These are phyloP conservation scores for Piprites chloris DNA, from an alignment of 2,113 vertebrate genomes.

Conservation along the genomic window DNA sequence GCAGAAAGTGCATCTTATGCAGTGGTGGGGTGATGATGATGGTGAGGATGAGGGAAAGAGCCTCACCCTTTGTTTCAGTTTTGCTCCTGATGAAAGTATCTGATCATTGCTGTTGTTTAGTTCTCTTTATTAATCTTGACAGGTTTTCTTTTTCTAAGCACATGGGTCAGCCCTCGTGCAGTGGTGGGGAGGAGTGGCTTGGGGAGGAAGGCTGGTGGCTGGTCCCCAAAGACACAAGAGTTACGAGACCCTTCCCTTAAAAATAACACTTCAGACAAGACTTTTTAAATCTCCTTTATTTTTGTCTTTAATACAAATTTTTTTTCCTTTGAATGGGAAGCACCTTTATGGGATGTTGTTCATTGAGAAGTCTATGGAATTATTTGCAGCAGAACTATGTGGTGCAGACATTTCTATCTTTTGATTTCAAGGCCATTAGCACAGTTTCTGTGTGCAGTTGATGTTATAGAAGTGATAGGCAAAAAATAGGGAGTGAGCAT, in stretches of 20 bases:
- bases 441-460: neutral
- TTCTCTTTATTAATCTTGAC: neutral
- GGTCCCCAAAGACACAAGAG: neutral
- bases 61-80: neutral
- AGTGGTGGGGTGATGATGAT: neutral
- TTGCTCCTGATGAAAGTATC: neutral
- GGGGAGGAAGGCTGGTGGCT: neutral
- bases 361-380: neutral
- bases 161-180: neutral
- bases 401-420: neutral
- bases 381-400: fast-evolving
- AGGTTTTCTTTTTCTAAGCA: neutral
- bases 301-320: neutral
- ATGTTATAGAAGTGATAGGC: neutral
- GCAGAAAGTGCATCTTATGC: neutral
- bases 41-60: neutral
- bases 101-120: neutral
- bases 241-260: fast-evolving
- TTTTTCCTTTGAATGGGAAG: neutral
- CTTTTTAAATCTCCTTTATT: neutral
- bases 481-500: neutral
- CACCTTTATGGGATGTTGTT: neutral
- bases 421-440: neutral
- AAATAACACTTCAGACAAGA: neutral
- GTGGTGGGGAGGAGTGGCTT: neutral